Evolutionary conservation across 2,113 vertebrate genomes (phyloP).

Genomic region (Apus apus): DNA sequence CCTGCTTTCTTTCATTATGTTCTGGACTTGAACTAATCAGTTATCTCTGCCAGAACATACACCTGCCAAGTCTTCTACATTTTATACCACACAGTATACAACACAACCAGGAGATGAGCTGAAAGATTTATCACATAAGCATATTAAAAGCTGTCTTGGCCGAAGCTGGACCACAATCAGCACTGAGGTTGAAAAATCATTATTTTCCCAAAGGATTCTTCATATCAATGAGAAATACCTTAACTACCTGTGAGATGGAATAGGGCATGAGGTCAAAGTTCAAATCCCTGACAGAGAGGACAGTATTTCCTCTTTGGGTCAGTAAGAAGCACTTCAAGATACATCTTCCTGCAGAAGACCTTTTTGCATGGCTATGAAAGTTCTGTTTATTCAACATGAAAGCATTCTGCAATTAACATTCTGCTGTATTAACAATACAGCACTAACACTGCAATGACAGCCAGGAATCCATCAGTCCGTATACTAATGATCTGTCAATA

Average conservation of each 20-base stretch:
- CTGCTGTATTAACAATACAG: not conserved
- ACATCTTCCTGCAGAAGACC: not conserved
- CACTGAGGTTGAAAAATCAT: not conserved
- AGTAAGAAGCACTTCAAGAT: not conserved
- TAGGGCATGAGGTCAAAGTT: not conserved
- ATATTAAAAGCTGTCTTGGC: not conserved
- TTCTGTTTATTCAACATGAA: not conserved
- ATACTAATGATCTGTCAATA: not conserved
- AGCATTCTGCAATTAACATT: not conserved
- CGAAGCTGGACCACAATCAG: not conserved
- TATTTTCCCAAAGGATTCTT: not conserved
- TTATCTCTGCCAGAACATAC: not conserved
- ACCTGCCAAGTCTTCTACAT: not conserved
- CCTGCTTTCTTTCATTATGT: not conserved
- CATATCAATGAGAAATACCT: not conserved
- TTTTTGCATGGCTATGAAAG: not conserved
- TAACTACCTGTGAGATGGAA: not conserved
- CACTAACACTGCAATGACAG: not conserved
- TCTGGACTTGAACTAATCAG: not conserved
- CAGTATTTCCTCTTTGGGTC: not conserved
- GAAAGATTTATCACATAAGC: not conserved
- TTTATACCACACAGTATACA: not conserved
- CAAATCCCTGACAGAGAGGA: not conserved
- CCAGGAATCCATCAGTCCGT: not conserved
- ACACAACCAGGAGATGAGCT: not conserved